Base-by-base conservation (phyloP, 30 jellyfish, hydroid and myxozoan species). In the Nemopilema nomurai region DNA sequence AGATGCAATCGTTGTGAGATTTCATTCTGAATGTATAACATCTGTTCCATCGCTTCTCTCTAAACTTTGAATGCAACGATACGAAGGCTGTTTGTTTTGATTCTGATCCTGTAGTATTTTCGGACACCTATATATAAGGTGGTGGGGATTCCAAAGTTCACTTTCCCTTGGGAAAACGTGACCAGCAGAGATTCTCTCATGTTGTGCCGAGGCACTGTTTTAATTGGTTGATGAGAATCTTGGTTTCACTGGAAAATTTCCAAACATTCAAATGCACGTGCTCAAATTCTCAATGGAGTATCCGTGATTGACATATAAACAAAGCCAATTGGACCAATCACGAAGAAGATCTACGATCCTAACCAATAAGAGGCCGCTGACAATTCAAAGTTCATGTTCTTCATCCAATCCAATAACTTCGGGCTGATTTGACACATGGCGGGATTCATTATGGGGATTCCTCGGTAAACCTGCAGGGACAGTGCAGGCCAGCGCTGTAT, bases 131-230 rank as follows among this genome's bases (percentile, higher is more conserved):
- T 24, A 17, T 63, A 23, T 52, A 33, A 3, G 57, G 9, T 41
- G 57, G 57, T 41, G 57, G 57, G 57, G 9, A 41, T 20, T n/a
- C n/a, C 89, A 80, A 80, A 80, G 89, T 65, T 71, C 89, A 77
- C 16, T n/a, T 16, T 50, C 81, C 28, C 73, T 18, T 28, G 86
- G 52, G 51, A 80, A 64, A 78, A 78, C 71, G 89, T 80, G 89
- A 80, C 49, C 89, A 80, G 52, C 66, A 30, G 1, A 0, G 26
- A 9, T 16, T 24, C 30, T 68, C 30, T 28, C 66, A 6, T 28
- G 26, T 28, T 41, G n/a, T n/a, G n/a, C n/a, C n/a, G n/a, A n/a
- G n/a, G n/a, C n/a, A n/a, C n/a, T n/a, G n/a, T n/a, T n/a, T n/a
- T n/a, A n/a, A n/a, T n/a, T n/a, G n/a, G n/a, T n/a, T n/a, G n/a